Conservation (phyloP, 2,113 vertebrate genomes). For the Zosterops lateralis region DNA sequence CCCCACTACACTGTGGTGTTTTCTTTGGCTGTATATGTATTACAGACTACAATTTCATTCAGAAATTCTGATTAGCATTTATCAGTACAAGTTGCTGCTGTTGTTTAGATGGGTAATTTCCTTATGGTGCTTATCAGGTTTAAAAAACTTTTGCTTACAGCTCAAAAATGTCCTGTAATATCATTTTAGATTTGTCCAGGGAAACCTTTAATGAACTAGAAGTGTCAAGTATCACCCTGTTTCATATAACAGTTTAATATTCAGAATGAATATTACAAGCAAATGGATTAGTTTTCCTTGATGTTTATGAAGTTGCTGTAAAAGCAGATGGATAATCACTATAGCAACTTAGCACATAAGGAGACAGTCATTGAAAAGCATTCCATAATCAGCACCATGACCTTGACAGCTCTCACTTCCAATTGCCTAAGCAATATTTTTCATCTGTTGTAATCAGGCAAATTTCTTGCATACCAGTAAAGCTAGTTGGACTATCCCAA, state of each 20-base stretch:
- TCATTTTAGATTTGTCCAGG: neutral
- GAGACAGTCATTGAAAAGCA: slow-evolving; percentile 38
- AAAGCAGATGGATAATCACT: slow-evolving; percentile 65
- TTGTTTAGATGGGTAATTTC: neutral
- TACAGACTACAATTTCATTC: neutral
- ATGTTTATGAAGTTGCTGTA: slow-evolving; percentile 49
- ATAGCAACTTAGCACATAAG: slow-evolving; percentile 49
- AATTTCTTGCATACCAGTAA: slow-evolving; percentile 10
- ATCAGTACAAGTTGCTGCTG: neutral
- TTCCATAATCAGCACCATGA: slow-evolving; percentile 35
- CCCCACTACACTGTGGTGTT: neutral
- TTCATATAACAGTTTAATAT: slow-evolving; percentile 43
- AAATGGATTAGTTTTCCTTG: slow-evolving; percentile 48
- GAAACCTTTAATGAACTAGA: slow-evolving; percentile 24
- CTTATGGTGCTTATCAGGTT: neutral
- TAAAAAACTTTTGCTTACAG: neutral
- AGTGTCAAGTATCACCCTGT: neutral
- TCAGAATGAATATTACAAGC: slow-evolving; percentile 33
- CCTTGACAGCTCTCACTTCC: slow-evolving; percentile 35
- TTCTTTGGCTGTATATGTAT: neutral
- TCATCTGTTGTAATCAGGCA: slow-evolving; percentile 29
- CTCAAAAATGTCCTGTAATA: neutral
- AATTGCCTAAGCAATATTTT: slow-evolving; percentile 33
- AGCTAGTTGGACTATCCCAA: neutral
- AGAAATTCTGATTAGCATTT: neutral